These are phyloP conservation scores for Alligator mississippiensis DNA, from an alignment of 2,113 vertebrate genomes.

Conservation along the genomic window DNA sequence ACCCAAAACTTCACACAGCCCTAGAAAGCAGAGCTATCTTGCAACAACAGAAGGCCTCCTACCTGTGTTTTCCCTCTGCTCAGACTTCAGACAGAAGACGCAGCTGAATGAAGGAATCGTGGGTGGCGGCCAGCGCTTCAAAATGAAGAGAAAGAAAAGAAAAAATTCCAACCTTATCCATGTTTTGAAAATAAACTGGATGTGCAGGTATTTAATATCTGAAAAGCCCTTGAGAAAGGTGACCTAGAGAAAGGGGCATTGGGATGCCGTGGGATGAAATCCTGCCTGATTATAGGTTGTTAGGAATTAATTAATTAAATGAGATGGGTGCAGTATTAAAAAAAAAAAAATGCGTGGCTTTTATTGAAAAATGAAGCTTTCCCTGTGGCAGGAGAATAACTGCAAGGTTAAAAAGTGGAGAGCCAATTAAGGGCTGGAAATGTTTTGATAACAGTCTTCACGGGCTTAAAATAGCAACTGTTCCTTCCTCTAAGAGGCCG, in stretches of 20 bases:
- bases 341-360: background rate
- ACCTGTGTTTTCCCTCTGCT: slow-evolving; percentile 57
- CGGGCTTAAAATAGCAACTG: slow-evolving; percentile 39
- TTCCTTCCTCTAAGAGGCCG: slow-evolving; percentile 4
- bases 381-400: slow-evolving; percentile 7
- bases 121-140: slow-evolving; percentile 15
- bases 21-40: background rate
- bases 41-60: background rate
- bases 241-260: background rate
- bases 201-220: background rate
- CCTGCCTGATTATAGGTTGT: background rate
- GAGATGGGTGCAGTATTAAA: background rate
- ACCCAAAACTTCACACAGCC: too few species aligned
- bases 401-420: slow-evolving; percentile 6
- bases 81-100: slow-evolving; percentile 40
- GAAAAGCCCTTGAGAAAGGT: background rate
- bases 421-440: slow-evolving; percentile 12
- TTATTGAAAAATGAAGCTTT: background rate
- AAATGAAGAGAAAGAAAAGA: background rate
- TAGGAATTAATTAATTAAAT: background rate
- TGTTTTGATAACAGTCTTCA: slow-evolving; percentile 33
- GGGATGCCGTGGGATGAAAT: background rate
- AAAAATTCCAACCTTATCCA: background rate
- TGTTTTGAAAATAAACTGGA: background rate
- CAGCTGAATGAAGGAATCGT: slow-evolving; percentile 24